Conservation (phyloP, 2,797 vertebrate genomes). For the Manis crassicaudata region DNA sequence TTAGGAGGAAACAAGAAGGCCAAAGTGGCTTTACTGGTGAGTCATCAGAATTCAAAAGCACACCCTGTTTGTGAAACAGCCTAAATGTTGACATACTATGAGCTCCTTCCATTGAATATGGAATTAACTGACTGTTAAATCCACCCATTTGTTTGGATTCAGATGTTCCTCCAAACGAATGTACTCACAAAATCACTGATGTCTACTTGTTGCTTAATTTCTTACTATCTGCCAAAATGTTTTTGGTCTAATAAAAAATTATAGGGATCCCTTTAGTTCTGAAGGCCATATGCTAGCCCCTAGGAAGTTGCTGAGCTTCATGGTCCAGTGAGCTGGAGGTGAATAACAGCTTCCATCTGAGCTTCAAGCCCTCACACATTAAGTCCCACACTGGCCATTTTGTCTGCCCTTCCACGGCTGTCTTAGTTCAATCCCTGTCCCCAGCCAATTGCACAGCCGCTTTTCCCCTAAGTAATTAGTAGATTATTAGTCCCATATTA, state of each 20-base stretch:
- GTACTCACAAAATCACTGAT: background rate
- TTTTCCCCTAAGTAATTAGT: background rate
- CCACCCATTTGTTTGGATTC: background rate
- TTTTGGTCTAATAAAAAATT: background rate
- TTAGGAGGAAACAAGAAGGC: constrained; percentile 49
- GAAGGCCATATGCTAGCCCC: background rate
- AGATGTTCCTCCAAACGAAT: background rate
- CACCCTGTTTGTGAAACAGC: background rate
- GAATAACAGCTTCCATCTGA: background rate
- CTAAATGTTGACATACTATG: background rate
- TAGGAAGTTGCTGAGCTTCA: background rate
- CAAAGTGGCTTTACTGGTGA: constrained; percentile 26
- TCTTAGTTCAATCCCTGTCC: accelerated
- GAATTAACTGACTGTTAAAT: background rate
- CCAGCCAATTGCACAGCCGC: background rate
- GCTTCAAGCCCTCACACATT: background rate
- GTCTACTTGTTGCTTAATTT: background rate
- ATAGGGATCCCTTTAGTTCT: background rate
- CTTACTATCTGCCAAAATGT: background rate
- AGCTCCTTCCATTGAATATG: background rate
- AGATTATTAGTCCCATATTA: background rate
- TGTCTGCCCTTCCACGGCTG: background rate
- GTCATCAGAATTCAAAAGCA: constrained; percentile 43
- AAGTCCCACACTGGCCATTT: background rate
- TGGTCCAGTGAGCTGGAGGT: background rate